A percentile compares a stretch with the other conserved stretches of the same genome.
phyloP scores from a whole-genome alignment of 1,140 invertebrate species.

The Nebria ingens region DNA sequence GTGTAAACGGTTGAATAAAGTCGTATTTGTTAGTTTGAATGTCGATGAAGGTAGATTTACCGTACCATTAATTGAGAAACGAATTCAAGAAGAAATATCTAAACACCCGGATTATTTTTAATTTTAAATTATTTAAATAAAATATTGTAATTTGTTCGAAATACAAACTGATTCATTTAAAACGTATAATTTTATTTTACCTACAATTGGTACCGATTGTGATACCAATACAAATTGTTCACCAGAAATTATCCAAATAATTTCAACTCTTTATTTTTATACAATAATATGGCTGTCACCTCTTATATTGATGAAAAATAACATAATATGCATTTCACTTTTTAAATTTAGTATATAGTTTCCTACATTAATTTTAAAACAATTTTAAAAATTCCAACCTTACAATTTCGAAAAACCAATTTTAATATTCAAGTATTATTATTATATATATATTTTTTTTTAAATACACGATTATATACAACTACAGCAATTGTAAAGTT shows the following conservation, averaged over 20 bases:
- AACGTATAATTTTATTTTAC: conserved; percentile 6
- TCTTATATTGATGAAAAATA: background rate
- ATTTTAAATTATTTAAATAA: background rate
- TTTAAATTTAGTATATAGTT: background rate
- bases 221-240: background rate
- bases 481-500: background rate
- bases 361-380: background rate
- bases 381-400: conserved; percentile 2
- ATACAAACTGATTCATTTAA: background rate
- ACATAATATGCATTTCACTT: background rate
- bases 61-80: background rate
- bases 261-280: background rate
- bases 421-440: background rate
- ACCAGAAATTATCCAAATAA: conserved; percentile 2
- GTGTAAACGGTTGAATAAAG: background rate
- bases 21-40: background rate
- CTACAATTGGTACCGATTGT: background rate
- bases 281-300: conserved; percentile 3
- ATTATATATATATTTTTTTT: background rate
- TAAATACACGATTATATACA: background rate
- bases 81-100: background rate
- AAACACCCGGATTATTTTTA: background rate
- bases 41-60: background rate
- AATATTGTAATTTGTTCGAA: background rate
- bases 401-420: conserved; percentile 2